Evolutionary conservation across 2,113 vertebrate genomes (phyloP).

Genomic region (Oncorhynchus masou): DNA sequence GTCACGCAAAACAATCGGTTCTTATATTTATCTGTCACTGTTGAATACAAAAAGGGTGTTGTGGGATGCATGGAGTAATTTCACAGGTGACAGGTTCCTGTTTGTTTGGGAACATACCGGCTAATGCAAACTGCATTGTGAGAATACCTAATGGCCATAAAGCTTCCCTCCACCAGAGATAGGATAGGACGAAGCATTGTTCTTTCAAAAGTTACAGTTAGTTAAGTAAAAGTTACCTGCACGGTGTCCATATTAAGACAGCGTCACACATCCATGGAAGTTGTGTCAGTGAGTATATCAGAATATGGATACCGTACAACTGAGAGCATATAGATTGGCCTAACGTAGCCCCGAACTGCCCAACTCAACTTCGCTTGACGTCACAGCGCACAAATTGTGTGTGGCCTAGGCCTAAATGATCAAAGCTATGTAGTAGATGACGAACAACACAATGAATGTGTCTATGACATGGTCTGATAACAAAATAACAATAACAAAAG

Average conservation of each 20-base stretch:
- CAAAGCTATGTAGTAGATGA: neutral
- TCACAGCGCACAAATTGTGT: neutral
- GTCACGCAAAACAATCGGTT: slow-evolving; percentile 1
- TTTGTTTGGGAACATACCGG: neutral
- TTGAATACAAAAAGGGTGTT: neutral
- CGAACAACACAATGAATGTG: neutral
- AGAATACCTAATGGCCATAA: neutral
- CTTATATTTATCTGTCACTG: slow-evolving; percentile 3
- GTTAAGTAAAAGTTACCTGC: neutral
- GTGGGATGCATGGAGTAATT: slow-evolving; percentile 3
- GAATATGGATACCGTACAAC: too few species aligned
- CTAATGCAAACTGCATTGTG: neutral
- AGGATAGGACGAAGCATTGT: neutral
- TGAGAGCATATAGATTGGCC: too few species aligned
- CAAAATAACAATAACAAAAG: neutral
- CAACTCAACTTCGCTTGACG: neutral
- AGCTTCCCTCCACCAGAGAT: neutral
- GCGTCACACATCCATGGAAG: neutral
- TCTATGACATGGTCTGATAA: neutral
- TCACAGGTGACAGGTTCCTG: slow-evolving; percentile 12
- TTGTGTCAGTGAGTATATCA: too few species aligned
- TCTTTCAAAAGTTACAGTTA: neutral
- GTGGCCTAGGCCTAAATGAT: neutral
- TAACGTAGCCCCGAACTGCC: neutral
- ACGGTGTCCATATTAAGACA: neutral